Evolutionary conservation across 30 jellyfish, hydroid and myxozoan genomes (phyloP).

Genomic region (Mastigias papua): DNA sequence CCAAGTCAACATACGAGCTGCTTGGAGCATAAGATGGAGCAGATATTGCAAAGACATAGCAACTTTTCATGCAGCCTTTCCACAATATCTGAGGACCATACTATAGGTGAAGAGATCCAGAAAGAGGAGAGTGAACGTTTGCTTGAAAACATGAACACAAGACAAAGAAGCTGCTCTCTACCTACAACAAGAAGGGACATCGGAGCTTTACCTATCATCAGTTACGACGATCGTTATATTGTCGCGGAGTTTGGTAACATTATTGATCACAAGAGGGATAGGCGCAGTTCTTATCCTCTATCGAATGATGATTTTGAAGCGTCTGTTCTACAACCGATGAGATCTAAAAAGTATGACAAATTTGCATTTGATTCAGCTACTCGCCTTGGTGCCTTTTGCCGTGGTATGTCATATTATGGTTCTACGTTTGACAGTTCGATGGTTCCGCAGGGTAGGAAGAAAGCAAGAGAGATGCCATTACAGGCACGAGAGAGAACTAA

Average conservation of each 20-base stretch:
- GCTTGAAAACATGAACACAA: slow-evolving; percentile 8
- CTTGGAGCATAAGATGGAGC: slow-evolving; percentile 70
- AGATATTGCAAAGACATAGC: slow-evolving; percentile 31
- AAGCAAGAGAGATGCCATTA: not conserved
- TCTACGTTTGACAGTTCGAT: not conserved
- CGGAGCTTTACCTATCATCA: slow-evolving; percentile 42
- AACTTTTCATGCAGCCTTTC: not conserved
- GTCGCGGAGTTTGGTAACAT: slow-evolving; percentile 34
- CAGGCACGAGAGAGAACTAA: not conserved
- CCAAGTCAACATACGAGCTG: slow-evolving; percentile 89
- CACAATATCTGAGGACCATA: not conserved
- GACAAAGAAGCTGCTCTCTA: slow-evolving; percentile 47
- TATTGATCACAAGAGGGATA: not conserved
- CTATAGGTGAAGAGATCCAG: slow-evolving; percentile 5
- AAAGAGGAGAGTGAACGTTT: slow-evolving; percentile 12
- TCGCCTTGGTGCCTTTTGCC: slow-evolving; percentile 48
- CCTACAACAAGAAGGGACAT: slow-evolving; percentile 61
- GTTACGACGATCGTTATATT: slow-evolving; percentile 50
- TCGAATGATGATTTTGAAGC: slow-evolving; percentile 24
- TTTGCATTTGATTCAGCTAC: slow-evolving; percentile 50
- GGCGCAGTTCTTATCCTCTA: slow-evolving; percentile 53
- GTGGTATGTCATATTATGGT: slow-evolving; percentile 39
- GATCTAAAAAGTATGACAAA: not conserved
- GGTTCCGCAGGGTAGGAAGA: not conserved
- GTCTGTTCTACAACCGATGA: slow-evolving; percentile 3